A percentile compares a stretch with the other conserved stretches of the same genome.
Evolutionary conservation across 2,797 vertebrate species (phyloP).

Genomic region (Cyclopterus lumpus): DNA sequence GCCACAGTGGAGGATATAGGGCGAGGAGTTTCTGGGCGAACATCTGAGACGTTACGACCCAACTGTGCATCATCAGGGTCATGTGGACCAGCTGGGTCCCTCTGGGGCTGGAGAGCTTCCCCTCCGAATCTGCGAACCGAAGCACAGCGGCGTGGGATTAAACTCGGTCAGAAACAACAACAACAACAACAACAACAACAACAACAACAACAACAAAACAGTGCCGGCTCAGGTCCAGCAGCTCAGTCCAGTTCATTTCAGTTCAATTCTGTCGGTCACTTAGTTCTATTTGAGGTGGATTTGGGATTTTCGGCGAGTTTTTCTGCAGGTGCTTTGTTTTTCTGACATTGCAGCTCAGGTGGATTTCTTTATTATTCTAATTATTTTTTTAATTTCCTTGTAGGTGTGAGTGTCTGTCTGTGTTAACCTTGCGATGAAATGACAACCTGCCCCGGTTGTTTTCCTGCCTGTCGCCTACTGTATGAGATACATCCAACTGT

Average conservation of each 20-base stretch:
- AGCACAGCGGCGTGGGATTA: constrained; percentile 24
- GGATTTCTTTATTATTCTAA: not conserved
- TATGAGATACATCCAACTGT: constrained; percentile 22
- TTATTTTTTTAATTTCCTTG: not conserved
- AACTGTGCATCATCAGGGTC: constrained; percentile 92
- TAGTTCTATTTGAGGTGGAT: not conserved
- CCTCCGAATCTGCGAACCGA: constrained; percentile 84
- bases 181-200: not conserved
- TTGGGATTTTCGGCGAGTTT: not conserved
- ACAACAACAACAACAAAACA: not conserved
- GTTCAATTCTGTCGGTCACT: not conserved
- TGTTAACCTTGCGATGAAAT: not conserved
- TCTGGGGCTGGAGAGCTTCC: constrained; percentile 80
- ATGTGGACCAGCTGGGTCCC: constrained; percentile 89
- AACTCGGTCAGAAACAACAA: constrained; percentile 9
- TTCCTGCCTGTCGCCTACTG: constrained; percentile 5
- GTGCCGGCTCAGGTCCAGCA: not conserved
- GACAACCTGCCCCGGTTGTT: not conserved
- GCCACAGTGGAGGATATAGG: constrained; percentile 87
- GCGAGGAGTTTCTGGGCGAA: constrained; percentile 87
- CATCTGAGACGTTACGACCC: constrained; percentile 90
- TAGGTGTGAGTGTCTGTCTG: constrained; percentile 1
- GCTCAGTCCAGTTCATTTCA: constrained; percentile 1
- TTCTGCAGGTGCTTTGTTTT: not conserved
- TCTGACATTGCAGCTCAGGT: constrained; percentile 5